These are phyloP conservation scores for Characodon lateralis DNA, from an alignment of 2,797 vertebrate genomes.

Conservation along the genomic window DNA sequence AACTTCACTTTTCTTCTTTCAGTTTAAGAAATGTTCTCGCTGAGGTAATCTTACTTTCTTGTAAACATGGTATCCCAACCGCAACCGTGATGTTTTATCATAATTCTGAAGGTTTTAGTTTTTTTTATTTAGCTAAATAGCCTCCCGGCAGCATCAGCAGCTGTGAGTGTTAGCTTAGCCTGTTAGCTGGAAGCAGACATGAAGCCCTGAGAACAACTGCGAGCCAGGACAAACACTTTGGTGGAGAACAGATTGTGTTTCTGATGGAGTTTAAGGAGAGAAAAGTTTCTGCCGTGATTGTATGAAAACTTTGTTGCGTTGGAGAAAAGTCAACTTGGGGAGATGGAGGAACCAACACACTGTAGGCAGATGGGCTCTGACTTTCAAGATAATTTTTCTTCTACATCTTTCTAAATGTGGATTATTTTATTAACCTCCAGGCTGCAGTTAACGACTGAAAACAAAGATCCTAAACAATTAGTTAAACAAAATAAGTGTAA, in stretches of 20 bases:
- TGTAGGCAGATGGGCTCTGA: background rate
- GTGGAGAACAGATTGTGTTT: background rate
- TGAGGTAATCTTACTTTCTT: too few species aligned
- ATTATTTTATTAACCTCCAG: background rate
- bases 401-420: background rate
- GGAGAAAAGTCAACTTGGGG: background rate
- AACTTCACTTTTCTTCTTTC: too few species aligned
- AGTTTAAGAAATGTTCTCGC: too few species aligned
- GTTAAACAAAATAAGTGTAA: too few species aligned
- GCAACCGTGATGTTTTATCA: too few species aligned
- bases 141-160: background rate
- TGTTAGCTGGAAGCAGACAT: background rate
- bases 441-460: too few species aligned
- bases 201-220: background rate
- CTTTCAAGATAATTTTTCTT: background rate
- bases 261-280: background rate
- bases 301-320: background rate
- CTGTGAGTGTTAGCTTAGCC: constrained; percentile 3
- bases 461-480: too few species aligned
- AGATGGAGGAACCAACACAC: background rate
- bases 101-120: too few species aligned
- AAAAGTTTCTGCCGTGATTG: background rate
- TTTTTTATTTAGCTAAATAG: too few species aligned
- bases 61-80: too few species aligned
- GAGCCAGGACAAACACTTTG: background rate